phyloP scores from a whole-genome alignment of 2,888 invertebrate species.

The Calameuta filiformis region DNA sequence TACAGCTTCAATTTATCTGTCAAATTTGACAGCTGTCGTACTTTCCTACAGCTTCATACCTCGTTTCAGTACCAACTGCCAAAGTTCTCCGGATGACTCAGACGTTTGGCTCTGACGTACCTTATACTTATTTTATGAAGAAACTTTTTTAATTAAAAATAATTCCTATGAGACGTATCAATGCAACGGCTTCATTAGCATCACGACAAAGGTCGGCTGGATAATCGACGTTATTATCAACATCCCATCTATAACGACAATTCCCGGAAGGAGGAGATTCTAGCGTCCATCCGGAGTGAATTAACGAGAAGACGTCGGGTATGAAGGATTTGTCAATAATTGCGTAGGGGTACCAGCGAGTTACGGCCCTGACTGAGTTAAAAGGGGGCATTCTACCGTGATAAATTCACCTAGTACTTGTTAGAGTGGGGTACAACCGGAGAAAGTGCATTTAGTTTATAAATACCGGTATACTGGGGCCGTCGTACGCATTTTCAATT shows the following conservation, averaged over 20 bases:
- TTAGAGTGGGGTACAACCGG: constrained; percentile 49
- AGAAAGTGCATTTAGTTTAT: constrained; percentile 64
- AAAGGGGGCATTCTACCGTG: constrained; percentile 59
- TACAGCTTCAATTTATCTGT: background rate
- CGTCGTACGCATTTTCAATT: constrained; percentile 59
- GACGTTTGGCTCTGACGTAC: background rate
- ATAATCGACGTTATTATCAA: background rate
- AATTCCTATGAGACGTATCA: background rate
- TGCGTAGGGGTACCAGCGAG: constrained; percentile 22
- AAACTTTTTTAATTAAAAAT: background rate
- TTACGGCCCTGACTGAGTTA: constrained; percentile 61
- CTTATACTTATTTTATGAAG: background rate
- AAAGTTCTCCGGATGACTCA: background rate
- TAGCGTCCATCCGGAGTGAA: background rate
- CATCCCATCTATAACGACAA: background rate
- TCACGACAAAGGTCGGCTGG: background rate
- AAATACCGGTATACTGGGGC: constrained; percentile 54
- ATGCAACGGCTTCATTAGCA: background rate
- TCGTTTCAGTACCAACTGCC: background rate
- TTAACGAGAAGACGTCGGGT: background rate
- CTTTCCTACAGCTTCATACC: background rate
- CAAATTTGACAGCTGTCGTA: background rate
- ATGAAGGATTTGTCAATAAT: background rate
- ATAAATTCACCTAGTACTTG: constrained; percentile 51
- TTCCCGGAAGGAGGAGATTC: background rate